These are phyloP conservation scores for Cheilosia variabilis DNA, from an alignment of 2,888 invertebrate genomes.

Conservation along the genomic window DNA sequence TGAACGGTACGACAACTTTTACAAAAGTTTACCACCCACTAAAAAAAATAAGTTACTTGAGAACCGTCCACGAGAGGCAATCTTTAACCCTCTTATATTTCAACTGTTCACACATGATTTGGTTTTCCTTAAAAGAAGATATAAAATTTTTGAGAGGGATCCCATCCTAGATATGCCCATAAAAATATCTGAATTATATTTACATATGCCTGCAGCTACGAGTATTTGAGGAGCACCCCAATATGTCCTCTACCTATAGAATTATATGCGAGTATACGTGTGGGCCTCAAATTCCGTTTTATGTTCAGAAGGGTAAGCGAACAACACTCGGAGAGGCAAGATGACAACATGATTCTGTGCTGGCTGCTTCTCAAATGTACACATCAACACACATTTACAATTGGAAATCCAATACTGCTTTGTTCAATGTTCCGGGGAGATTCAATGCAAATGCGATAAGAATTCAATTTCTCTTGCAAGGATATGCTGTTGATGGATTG, in stretches of 20 bases:
- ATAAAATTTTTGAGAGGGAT: conserved; percentile 31
- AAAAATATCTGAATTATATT: conserved; percentile 46
- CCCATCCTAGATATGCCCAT: conserved; percentile 6
- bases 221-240: conserved; percentile 10
- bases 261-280: neutral
- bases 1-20: neutral
- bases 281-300: conserved; percentile 14
- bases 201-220: conserved; percentile 56
- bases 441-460: conserved; percentile 60
- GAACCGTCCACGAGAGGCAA: neutral
- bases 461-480: conserved; percentile 57
- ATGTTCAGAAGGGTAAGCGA: conserved; percentile 16
- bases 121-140: conserved; percentile 7
- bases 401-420: conserved; percentile 39
- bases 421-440: conserved; percentile 38
- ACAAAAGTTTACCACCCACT: conserved; percentile 9
- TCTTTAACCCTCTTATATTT: conserved; percentile 28
- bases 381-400: conserved; percentile 17
- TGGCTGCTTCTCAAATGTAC: conserved; percentile 26
- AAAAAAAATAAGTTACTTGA: conserved; percentile 4
- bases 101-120: conserved; percentile 60
- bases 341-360: conserved; percentile 30
- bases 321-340: neutral
- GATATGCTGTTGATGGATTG: conserved; percentile 45
- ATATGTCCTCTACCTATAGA: neutral